Evolutionary conservation across 1,140 invertebrate species (phyloP).

Genomic region (Hylaeus volcanicus): DNA sequence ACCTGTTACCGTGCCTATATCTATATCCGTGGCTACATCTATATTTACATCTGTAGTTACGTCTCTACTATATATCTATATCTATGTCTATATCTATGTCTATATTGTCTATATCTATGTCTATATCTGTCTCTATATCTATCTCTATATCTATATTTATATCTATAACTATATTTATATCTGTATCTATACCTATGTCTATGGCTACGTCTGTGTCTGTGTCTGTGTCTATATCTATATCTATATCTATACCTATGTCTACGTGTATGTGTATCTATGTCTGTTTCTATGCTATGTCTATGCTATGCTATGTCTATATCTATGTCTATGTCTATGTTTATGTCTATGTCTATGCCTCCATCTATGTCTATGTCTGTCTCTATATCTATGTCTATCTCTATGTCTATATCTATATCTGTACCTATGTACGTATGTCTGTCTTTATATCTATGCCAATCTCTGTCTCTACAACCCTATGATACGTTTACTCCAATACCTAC

Average conservation of each 20-base stretch:
- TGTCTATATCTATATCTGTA: too few species aligned
- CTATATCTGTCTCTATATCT: neutral
- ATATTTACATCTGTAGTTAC: neutral
- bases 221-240: neutral
- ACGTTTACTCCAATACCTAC: neutral
- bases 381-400: slow-evolving; percentile 1
- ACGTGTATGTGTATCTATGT: too few species aligned
- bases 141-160: slow-evolving; percentile 15
- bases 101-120: neutral
- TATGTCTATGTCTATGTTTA: too few species aligned
- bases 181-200: neutral
- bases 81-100: neutral
- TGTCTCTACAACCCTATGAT: neutral
- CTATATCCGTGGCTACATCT: neutral
- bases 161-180: neutral
- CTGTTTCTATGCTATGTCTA: too few species aligned
- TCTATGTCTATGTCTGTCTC: slow-evolving; percentile 8
- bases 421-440: neutral
- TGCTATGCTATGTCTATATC: too few species aligned
- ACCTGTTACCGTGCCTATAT: neutral
- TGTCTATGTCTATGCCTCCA: neutral
- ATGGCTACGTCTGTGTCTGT: neutral
- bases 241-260: too few species aligned
- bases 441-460: slow-evolving; percentile 3
- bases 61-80: neutral